phyloP scores from a whole-genome alignment of 2,797 vertebrate genomes.

The Hozukius guyotensis region DNA sequence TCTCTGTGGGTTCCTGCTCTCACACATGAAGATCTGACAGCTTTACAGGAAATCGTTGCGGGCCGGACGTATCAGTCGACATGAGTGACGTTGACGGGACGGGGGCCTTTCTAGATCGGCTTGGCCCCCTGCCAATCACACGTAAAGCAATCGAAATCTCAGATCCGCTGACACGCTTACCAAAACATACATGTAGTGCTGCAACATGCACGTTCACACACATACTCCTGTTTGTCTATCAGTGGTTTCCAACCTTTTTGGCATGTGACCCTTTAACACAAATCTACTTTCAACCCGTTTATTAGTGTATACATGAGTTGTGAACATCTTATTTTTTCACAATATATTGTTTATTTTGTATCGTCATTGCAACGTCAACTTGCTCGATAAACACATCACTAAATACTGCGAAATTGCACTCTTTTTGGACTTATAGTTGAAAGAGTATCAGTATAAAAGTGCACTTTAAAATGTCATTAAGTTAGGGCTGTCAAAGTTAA shows the following conservation, averaged over 20 bases:
- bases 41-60: slow-evolving; percentile 71
- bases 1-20: slow-evolving; percentile 44
- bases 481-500: no score
- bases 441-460: background rate
- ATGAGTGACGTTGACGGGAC: slow-evolving; percentile 57
- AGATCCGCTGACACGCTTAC: slow-evolving; percentile 16
- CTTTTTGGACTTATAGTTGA: background rate
- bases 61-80: slow-evolving; percentile 32
- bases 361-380: no score
- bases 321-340: background rate
- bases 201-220: background rate
- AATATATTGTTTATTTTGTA: background rate
- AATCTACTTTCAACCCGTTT: background rate
- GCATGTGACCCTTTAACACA: background rate
- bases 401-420: background rate
- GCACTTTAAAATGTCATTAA: background rate
- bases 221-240: background rate
- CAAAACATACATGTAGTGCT: background rate
- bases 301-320: background rate
- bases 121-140: slow-evolving; percentile 39
- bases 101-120: slow-evolving; percentile 27
- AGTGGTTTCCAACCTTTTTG: background rate
- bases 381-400: no score
- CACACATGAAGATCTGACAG: slow-evolving; percentile 54
- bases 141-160: slow-evolving; percentile 35